These are phyloP conservation scores for Orycteropus afer DNA, from an alignment of 2,113 vertebrate genomes.

Conservation along the genomic window DNA sequence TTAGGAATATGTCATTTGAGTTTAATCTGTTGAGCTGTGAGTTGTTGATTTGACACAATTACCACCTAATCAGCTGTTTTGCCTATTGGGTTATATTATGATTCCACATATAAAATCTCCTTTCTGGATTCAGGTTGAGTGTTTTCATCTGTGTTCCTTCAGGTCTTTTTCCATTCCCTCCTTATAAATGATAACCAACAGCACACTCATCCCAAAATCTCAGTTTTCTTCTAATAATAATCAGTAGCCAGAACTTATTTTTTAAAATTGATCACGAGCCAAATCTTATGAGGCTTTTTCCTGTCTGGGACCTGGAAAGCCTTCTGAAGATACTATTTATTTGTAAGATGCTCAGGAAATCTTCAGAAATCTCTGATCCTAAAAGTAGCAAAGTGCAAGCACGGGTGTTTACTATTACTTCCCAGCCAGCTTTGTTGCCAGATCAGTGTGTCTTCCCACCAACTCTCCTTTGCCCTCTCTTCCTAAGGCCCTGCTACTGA, in stretches of 20 bases:
- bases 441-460: fast-evolving
- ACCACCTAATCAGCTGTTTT: constrained; percentile 53
- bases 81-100: background rate
- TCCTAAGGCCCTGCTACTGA: background rate
- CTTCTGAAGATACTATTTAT: background rate
- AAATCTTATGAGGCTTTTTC: background rate
- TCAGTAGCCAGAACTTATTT: background rate
- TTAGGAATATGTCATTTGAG: constrained; percentile 39
- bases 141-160: background rate
- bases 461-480: background rate
- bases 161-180: background rate
- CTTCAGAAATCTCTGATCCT: constrained; percentile 28
- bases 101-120: background rate
- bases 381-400: background rate
- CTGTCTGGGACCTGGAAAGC: background rate
- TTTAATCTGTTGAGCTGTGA: constrained; percentile 37
- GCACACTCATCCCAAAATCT: background rate
- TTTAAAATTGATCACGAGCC: background rate
- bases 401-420: background rate
- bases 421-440: fast-evolving
- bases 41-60: constrained; percentile 63
- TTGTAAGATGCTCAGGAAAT: constrained; percentile 6
- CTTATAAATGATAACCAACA: background rate
- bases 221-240: constrained; percentile 1
- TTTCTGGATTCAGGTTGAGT: background rate